Evolutionary conservation across 2,888 invertebrate species (phyloP), one percentile per base, ranked within the genome.

Genomic region (Eupithecia abbreviata): DNA sequence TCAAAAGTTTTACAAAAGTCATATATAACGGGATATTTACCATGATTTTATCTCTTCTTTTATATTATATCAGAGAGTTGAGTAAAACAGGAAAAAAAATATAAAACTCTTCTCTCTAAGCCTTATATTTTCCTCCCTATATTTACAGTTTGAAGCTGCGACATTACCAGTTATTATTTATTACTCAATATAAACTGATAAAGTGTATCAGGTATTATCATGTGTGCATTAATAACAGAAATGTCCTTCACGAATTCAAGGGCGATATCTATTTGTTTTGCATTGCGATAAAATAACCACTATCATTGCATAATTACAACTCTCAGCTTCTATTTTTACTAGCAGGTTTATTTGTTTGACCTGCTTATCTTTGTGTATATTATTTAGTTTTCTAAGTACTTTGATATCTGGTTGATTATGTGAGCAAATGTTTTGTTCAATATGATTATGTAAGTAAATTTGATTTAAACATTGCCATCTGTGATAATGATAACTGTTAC

Each of bases 161-260:
- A 15, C 47, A 55, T 4, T 55, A n/a, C n/a, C 41, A 41, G 73
- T 73, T 68, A 67, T 45, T 68, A 51, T 65, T 58, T 75, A 49
- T 76, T 62, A 74, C 13, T 65, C 51, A 51, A 74, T 55, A 41
- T 65, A 66, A 13, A 10, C 18, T 62, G 80, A 80, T 80, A 81
- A 75, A 47, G 47, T 66, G 67, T 77, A 75, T 76, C 66, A 72
- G 18, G 51, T 82, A 7, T 83, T 85, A 84, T 86, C 84, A 77
- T 80, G 51, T 43, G 70, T 75, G 73, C 71, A 77, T 76, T 76
- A 76, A 80, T 84, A 87, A 85, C 85, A 86, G 43, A 68, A 62
- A 70, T 80, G 87, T 90, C 90, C 90, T 91, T 90, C 86, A 77
- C 71, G 75, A 45, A 77, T 82, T 81, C 85, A 88, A 88, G 88